Percentiles rank a stretch among this genome's conserved stretches.
These are phyloP conservation scores for Cryptoprocta ferox DNA, from an alignment of 2,797 vertebrate species.

Conservation along the genomic window DNA sequence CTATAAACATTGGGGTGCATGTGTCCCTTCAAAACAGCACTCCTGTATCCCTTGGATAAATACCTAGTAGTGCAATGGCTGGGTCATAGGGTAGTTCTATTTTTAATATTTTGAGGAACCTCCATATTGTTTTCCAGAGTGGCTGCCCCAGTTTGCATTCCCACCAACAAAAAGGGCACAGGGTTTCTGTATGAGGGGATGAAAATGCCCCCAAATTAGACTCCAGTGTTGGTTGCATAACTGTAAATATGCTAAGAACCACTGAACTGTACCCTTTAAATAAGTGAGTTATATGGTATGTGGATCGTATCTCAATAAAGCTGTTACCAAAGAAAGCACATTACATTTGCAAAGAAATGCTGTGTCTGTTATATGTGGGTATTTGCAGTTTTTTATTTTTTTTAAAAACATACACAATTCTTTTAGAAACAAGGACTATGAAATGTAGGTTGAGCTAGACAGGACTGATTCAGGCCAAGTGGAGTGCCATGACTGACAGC, in stretches of 20 bases:
- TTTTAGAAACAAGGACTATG: slow-evolving; percentile 1
- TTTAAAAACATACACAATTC: background rate
- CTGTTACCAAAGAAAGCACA: background rate
- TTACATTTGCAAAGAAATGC: background rate
- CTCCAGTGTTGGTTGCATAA: background rate
- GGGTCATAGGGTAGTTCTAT: too few species aligned
- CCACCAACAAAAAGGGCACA: background rate
- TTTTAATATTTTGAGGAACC: too few species aligned
- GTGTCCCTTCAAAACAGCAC: too few species aligned
- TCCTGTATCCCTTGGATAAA: too few species aligned
- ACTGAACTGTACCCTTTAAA: background rate
- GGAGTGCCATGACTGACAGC: background rate
- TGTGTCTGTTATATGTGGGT: background rate
- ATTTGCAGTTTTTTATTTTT: background rate
- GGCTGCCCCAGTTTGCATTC: too few species aligned
- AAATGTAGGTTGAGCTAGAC: background rate
- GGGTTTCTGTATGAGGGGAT: slow-evolving; percentile 3
- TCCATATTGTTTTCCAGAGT: too few species aligned
- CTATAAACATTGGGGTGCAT: too few species aligned
- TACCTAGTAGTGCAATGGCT: too few species aligned
- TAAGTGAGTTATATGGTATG: background rate
- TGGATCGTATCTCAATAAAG: slow-evolving; percentile 9
- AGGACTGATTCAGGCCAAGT: background rate
- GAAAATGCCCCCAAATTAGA: slow-evolving; percentile 44
- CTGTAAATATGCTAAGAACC: slow-evolving; percentile 26